Percentiles rank a stretch among this genome's conserved stretches.
These are phyloP conservation scores for Catharus minimus DNA, from an alignment of 2,113 vertebrate genomes.

Conservation along the genomic window DNA sequence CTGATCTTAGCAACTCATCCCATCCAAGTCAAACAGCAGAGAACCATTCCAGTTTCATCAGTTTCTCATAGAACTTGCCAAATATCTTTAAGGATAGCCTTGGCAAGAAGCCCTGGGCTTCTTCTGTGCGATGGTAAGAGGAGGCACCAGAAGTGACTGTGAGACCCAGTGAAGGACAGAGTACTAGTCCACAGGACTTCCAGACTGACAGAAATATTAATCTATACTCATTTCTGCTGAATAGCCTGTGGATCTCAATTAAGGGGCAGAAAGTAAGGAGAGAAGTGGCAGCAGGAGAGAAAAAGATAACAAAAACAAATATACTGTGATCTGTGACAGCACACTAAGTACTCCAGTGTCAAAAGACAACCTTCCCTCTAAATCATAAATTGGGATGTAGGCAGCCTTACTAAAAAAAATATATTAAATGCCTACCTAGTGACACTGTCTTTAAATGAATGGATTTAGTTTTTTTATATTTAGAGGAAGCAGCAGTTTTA, in stretches of 20 bases:
- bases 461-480: background rate
- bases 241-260: background rate
- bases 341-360: background rate
- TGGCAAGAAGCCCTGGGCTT: background rate
- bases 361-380: background rate
- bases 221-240: background rate
- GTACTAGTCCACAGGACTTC: background rate
- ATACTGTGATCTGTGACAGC: background rate
- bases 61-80: background rate
- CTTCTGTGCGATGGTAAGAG: background rate
- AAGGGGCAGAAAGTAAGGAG: background rate
- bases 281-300: background rate
- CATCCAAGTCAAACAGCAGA: background rate
- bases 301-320: background rate
- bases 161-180: background rate
- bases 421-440: background rate
- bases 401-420: background rate
- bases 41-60: background rate
- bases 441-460: accelerated
- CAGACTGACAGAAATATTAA: background rate
- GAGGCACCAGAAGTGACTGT: background rate
- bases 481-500: background rate
- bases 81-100: background rate
- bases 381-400: background rate
- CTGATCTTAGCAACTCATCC: background rate